These are phyloP conservation scores for Bhutanitis thaidina DNA, from an alignment of 2,888 invertebrate genomes.

Conservation along the genomic window DNA sequence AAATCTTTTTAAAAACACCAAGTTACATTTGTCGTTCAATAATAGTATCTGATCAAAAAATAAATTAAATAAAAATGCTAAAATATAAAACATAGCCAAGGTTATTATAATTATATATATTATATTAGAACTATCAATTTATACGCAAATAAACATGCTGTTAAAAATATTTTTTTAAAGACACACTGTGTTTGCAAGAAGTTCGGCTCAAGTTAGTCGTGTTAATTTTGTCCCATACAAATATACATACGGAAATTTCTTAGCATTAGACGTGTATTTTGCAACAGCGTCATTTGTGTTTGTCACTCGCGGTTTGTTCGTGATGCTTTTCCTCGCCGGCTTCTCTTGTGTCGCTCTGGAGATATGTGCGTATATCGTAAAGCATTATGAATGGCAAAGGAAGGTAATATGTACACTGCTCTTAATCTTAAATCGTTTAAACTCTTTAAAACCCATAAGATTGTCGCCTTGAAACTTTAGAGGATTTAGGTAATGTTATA, in stretches of 20 bases:
- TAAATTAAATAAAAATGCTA: too few relatives aligned
- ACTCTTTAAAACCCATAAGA: too few relatives aligned
- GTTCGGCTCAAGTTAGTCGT: constrained; percentile 18
- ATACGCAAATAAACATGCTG: constrained; percentile 4
- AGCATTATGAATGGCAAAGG: constrained; percentile 3
- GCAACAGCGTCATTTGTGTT: constrained; percentile 30
- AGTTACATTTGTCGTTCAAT: too few relatives aligned
- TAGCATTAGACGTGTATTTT: constrained; percentile 19
- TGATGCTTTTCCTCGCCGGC: constrained; percentile 47
- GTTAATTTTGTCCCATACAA: constrained; percentile 23
- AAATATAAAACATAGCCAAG: too few relatives aligned
- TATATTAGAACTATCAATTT: too few relatives aligned
- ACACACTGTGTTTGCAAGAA: constrained; percentile 8
- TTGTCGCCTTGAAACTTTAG: too few relatives aligned
- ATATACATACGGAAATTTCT: constrained; percentile 32
- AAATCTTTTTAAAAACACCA: too few relatives aligned
- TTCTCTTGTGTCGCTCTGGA: constrained; percentile 57
- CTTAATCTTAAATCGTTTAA: too few relatives aligned
- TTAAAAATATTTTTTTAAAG: background rate
- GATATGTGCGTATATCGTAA: constrained; percentile 46
- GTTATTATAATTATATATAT: too few relatives aligned
- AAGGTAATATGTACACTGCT: too few relatives aligned
- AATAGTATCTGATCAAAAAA: background rate
- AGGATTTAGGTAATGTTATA: too few relatives aligned
- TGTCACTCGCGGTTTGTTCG: constrained; percentile 40